Base-by-base conservation (phyloP, 2,113 vertebrate genomes). In the Chloroceryle aenea region DNA sequence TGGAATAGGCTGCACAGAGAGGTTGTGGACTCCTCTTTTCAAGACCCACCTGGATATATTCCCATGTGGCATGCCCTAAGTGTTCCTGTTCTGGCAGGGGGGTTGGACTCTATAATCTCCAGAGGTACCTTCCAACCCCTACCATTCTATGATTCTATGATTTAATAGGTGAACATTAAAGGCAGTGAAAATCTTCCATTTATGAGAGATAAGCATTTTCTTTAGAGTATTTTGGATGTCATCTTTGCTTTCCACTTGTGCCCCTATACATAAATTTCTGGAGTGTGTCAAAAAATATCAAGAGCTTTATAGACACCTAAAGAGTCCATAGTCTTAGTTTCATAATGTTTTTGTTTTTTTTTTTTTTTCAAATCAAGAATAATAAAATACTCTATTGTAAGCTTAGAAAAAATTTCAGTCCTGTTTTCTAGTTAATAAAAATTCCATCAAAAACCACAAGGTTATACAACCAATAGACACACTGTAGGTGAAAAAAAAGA, bases 91-190 rank as follows among this genome's bases (percentile, higher is more conserved):
- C 19, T 45, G 19, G 45, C 19, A 45, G 9, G 45, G 19, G 45
- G 45, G 45, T 45, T 45, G 45, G 45, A 45, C 45, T 45, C 9
- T 4, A 45, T 45, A 4, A 45, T 45, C 45, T 45, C 19, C 18
- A 45, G 45, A 45, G 45, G 45, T 45, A 19, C 45, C 45, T 45
- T 19, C 45, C 45, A 45, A 20, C 19, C 4, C 45, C 18, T 45
- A 45, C 45, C 45, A 45, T 45, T 45, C 45, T 45, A 45, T 45
- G 19, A 45, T 18, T 45, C 45, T 45, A 9, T 45, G 45, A 55
- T 92, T 84, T 90, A 66, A 40, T 90, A 71, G 47, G 75, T 74
- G 50, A 90, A 68, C 7, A 40, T 68, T 75, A 89, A 92, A 81
- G 32, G 10, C 15, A 59, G 14, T 52, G 26, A 8, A 81, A 93